Evolutionary conservation across 2,797 vertebrate genomes (phyloP), one percentile per base, ranked within the genome.

Genomic region (Danio tinwini): DNA sequence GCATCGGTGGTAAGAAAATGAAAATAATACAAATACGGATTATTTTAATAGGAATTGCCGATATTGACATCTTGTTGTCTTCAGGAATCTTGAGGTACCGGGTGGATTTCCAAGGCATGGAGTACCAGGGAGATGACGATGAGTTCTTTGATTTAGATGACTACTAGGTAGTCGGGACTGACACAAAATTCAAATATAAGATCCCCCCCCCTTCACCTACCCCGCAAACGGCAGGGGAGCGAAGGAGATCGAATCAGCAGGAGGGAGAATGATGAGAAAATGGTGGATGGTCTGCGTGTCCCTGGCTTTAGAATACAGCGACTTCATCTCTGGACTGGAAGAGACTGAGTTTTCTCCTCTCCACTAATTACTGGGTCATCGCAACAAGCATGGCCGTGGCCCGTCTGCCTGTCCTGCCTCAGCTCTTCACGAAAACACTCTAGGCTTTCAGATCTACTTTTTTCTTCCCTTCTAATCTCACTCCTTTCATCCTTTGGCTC

Each of bases 121-220:
- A 96, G 76, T 96, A 95, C 88, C 94, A 95, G 93, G 95, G 93
- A 91, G 94, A 93, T 86, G 95, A 96, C 2, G 95, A 96, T 76
- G 95, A 96, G 91, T 94, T 96, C 90, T 96, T 96, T 92, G 94
- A 96, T 92, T 94, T 96, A 90, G 95, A 96, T 95, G 95, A 96
- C 95, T 96, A 96, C 95, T 96, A 96, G 94, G 95, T 96, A 96
- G 95, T 95, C 92, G 90, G 92, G 90, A 87, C 84, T 74, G 59
- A 83, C 8, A 29, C 40, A 69, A 12, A 77, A 72, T 64, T 76
- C 58, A 75, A 74, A 74, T 68, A 70, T 64, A 82, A 72, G 70
- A 76, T 78, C 69, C 29, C 68, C 39, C 58, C 37, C 47, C 90
- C 90, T 92, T 77, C 59, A 61, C 62, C 50, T 56, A 64, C 70